These are phyloP conservation scores for Chloropsis hardwickii DNA, from an alignment of 2,113 vertebrate species.

Conservation along the genomic window DNA sequence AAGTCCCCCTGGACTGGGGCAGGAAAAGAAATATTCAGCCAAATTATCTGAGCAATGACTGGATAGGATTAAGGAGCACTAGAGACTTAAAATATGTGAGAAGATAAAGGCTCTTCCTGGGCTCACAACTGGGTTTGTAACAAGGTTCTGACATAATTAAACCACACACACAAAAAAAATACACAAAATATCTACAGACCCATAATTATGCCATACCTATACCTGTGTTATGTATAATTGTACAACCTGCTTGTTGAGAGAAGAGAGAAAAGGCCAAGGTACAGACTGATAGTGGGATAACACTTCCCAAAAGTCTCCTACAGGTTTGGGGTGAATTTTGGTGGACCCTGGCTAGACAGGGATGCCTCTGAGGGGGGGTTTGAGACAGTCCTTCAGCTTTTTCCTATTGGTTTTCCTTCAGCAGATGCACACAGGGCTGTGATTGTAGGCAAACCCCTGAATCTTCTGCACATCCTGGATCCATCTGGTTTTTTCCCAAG, in stretches of 20 bases:
- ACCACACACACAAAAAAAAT: background rate
- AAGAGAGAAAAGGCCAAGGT: background rate
- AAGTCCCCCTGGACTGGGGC: background rate
- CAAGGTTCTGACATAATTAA: background rate
- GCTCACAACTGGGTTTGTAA: background rate
- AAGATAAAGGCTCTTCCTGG: background rate
- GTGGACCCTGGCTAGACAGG: background rate
- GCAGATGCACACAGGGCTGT: background rate
- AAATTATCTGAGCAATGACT: background rate
- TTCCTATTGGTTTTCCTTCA: background rate
- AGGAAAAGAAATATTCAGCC: background rate
- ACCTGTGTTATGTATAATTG: background rate
- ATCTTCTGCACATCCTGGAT: background rate
- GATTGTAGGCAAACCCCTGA: background rate
- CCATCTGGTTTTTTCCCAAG: background rate
- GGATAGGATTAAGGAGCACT: background rate
- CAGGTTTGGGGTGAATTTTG: background rate
- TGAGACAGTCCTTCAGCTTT: background rate
- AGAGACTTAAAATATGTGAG: background rate
- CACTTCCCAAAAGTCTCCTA: rapidly evolving
- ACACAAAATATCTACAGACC: background rate
- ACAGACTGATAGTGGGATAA: background rate
- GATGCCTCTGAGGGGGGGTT: background rate
- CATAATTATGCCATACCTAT: background rate
- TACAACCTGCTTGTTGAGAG: background rate